A percentile compares a stretch with the other conserved stretches of the same genome.
phyloP scores from a whole-genome alignment of 2,797 vertebrate species.

The Chaetophractus vellerosus region DNA sequence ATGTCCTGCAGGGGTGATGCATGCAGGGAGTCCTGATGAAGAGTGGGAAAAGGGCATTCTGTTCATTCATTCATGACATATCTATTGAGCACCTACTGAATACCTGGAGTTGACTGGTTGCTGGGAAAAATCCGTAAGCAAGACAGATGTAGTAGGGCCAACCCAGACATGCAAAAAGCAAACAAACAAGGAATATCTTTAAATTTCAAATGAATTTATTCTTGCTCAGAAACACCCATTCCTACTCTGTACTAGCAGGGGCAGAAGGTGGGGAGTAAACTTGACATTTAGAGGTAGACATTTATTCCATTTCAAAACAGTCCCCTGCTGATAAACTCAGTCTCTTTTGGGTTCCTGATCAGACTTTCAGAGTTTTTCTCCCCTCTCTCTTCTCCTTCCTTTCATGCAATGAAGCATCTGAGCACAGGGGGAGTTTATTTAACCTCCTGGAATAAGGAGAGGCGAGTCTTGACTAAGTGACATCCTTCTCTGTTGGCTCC shows the following conservation, averaged over 20 bases:
- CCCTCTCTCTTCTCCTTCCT: neutral
- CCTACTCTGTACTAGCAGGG: neutral
- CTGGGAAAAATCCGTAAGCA: slow-evolving; percentile 11
- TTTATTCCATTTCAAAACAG: slow-evolving; percentile 21
- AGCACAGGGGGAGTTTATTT: neutral
- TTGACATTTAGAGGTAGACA: neutral
- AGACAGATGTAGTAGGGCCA: neutral
- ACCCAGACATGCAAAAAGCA: neutral
- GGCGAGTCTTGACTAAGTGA: neutral
- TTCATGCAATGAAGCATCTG: neutral
- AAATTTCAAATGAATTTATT: neutral
- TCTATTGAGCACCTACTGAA: neutral
- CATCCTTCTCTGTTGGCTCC: neutral
- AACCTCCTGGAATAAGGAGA: neutral
- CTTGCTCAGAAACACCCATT: neutral
- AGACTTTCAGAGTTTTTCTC: slow-evolving; percentile 35
- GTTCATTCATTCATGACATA: neutral
- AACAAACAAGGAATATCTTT: neutral
- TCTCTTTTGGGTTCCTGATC: neutral
- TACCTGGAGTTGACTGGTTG: neutral
- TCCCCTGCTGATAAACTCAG: neutral
- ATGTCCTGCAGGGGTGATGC: neutral
- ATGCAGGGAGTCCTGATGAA: neutral
- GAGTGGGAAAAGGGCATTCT: neutral
- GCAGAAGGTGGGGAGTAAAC: neutral